Evolutionary conservation across 2,113 vertebrate species (phyloP), one percentile per base, ranked within the genome.

Genomic region (Nipponia nippon): DNA sequence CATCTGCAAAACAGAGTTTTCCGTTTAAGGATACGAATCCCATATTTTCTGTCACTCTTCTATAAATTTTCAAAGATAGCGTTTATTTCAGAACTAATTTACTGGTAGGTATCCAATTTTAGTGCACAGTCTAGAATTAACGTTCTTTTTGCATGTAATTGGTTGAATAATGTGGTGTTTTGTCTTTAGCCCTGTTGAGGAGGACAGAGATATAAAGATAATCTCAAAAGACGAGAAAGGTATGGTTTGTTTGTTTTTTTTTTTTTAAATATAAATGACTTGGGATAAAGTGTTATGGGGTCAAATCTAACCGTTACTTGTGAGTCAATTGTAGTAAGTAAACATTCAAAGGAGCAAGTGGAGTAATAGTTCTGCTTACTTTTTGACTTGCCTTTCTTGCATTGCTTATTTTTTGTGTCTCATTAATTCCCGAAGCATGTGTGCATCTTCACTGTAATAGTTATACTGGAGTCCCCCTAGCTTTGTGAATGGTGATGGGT

Each of bases 161-260:
- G 3, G 34, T 50, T 96, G 59, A 98, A 44, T 98, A 97, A 98
- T 16, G 7, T 42, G 71, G 3, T 93, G 46, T 98, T 99, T 98
- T 99, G 71, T 98, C 98, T 99, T 95, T 98, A 99, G 99, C 97
- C 76, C 98, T 96, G 98, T 98, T 95, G 98, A 98, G 94, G 98
- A 99, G 97, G 99, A 92, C 76, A 93, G 98, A 97, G 98, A 98
- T 91, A 83, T 84, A 95, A 99, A 99, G 95, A 89, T 95, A 3
- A 55, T 98, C 77, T 79, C 98, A 70, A 99, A 99, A 81, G 99
- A 99, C 93, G 99, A 99, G 73, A 99, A 99, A 98, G 99, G 99
- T 99, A 94, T 66, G 49, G 46, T 9, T 47, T 19, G 98, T 52
- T 50, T 79, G 9, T 9, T 38, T 52, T 20, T 15, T 1, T 6